Evolutionary conservation across 1,140 invertebrate genomes (phyloP).

Genomic region (Leptestheria dahalacensis): DNA sequence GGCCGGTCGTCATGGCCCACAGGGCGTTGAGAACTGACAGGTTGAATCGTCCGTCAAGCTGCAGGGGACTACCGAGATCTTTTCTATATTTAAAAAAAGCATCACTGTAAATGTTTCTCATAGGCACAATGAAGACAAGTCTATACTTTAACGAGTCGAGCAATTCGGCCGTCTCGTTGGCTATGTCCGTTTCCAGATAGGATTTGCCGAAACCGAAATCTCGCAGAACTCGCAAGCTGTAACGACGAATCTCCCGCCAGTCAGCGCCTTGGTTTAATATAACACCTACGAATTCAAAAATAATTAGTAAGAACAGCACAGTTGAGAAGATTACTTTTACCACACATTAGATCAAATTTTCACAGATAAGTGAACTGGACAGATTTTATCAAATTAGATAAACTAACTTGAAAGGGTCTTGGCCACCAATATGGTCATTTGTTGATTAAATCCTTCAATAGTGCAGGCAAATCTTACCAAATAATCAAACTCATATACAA

Average conservation of each 20-base stretch:
- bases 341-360: too few species aligned
- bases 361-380: too few species aligned
- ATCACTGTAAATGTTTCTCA: not conserved
- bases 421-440: too few species aligned
- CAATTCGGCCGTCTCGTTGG: conserved; percentile 21
- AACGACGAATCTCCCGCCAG: conserved; percentile 55
- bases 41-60: conserved; percentile 1
- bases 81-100: not conserved
- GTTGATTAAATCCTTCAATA: too few species aligned
- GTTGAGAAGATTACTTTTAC: too few species aligned
- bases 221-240: conserved; percentile 45
- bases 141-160: not conserved
- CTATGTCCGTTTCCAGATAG: conserved; percentile 24
- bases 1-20: conserved; percentile 10
- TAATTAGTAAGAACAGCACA: too few species aligned
- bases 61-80: not conserved
- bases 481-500: too few species aligned
- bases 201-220: conserved; percentile 52
- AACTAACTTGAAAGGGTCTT: too few species aligned
- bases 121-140: not conserved
- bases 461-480: too few species aligned
- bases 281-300: not conserved
- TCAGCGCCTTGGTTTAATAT: conserved; percentile 28
- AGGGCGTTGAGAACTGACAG: conserved; percentile 8
- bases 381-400: too few species aligned